phyloP scores from a whole-genome alignment of 2,797 vertebrate species.

The Chiloscyllium punctatum region DNA sequence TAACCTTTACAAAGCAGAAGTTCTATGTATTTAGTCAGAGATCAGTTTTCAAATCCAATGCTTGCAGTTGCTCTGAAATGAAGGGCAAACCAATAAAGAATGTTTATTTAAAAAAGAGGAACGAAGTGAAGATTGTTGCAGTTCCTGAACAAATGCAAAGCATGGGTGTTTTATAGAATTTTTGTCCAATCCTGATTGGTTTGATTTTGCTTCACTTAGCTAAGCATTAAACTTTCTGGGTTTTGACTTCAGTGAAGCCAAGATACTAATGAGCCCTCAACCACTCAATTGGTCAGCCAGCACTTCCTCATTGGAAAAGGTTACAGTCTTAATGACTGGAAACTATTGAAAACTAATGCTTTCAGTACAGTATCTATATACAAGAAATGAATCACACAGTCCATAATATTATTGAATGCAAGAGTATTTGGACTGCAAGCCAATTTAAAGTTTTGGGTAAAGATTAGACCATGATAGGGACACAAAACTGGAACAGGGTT shows the following conservation, averaged over 20 bases:
- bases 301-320: neutral
- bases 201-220: neutral
- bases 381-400: neutral
- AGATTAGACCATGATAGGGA: neutral
- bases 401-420: neutral
- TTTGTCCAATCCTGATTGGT: neutral
- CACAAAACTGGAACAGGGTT: neutral
- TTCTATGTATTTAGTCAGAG: neutral
- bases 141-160: neutral
- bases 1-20: neutral
- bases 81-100: neutral
- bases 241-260: neutral
- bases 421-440: neutral
- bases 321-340: slow-evolving; percentile 25
- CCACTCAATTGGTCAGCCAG: neutral
- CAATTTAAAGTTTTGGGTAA: neutral
- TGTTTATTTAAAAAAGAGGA: neutral
- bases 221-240: too few relatives aligned
- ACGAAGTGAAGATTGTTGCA: neutral
- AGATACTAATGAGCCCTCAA: neutral
- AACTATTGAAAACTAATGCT: neutral
- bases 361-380: neutral
- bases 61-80: neutral
- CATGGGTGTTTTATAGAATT: neutral
- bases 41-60: neutral